phyloP scores from a whole-genome alignment of 2,113 vertebrate species.

The Sapajus apella region DNA sequence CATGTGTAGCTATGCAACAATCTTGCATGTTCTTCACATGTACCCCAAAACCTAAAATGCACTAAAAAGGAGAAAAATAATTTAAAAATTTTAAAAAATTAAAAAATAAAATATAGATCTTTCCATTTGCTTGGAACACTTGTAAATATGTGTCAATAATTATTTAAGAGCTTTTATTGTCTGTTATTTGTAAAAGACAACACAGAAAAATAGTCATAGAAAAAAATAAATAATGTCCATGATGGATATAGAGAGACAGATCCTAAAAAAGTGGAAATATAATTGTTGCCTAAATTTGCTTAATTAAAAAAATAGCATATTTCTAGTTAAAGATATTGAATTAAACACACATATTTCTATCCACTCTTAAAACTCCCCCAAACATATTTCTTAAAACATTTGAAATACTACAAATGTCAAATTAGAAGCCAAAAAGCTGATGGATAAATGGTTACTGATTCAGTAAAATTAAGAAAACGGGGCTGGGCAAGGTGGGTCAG shows the following conservation, averaged over 20 bases:
- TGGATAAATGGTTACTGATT: not conserved
- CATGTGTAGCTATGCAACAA: too few species aligned
- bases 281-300: not conserved
- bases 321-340: not conserved
- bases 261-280: not conserved
- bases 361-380: not conserved
- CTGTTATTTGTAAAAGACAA: not conserved
- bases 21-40: too few species aligned
- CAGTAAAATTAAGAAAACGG: not conserved
- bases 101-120: not conserved
- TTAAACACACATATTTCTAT: not conserved
- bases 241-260: not conserved
- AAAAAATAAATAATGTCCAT: not conserved
- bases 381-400: not conserved
- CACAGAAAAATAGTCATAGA: not conserved
- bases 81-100: too few species aligned
- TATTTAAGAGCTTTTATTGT: not conserved
- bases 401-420: not conserved
- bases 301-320: not conserved
- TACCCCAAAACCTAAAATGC: too few species aligned
- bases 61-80: too few species aligned
- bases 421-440: not conserved
- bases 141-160: not conserved
- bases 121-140: not conserved
- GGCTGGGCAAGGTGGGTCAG: too few species aligned